These are phyloP conservation scores for Rotaria socialis DNA, from an alignment of 2,888 invertebrate genomes.

Conservation along the genomic window DNA sequence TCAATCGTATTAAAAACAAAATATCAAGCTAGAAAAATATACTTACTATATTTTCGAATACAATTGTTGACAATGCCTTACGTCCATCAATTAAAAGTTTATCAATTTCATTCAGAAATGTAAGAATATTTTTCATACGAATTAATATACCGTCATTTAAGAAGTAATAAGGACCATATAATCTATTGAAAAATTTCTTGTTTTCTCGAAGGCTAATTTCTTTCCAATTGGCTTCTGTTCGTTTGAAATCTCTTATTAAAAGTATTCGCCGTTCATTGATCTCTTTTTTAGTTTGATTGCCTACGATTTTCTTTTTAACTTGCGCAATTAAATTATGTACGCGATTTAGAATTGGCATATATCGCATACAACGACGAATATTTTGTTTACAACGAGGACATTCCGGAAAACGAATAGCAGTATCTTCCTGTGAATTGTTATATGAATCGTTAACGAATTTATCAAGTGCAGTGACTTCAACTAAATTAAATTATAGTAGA, in stretches of 20 bases:
- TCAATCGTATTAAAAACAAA: not conserved
- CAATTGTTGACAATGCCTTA: not conserved
- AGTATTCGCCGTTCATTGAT: not conserved
- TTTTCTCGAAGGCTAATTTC: not conserved
- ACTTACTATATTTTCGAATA: not conserved
- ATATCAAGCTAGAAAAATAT: not conserved
- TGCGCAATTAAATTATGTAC: not conserved
- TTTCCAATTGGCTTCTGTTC: not conserved
- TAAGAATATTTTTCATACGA: not conserved
- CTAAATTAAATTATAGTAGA: not conserved
- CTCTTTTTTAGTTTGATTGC: not conserved
- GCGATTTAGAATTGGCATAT: constrained; percentile 62
- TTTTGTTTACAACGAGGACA: constrained; percentile 67
- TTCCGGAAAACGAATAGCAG: constrained; percentile 53
- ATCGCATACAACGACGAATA: constrained; percentile 63
- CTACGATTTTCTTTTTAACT: not conserved
- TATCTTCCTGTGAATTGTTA: constrained; percentile 46
- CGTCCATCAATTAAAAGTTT: not conserved
- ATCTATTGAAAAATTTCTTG: not conserved
- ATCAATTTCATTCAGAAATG: not conserved
- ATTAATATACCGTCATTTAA: not conserved
- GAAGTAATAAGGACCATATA: not conserved
- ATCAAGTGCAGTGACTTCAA: constrained; percentile 59
- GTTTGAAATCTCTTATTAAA: not conserved
- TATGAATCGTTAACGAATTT: constrained; percentile 50